Evolutionary conservation across 2,113 vertebrate genomes (phyloP).

Genomic region (Archocentrus centrarchus): DNA sequence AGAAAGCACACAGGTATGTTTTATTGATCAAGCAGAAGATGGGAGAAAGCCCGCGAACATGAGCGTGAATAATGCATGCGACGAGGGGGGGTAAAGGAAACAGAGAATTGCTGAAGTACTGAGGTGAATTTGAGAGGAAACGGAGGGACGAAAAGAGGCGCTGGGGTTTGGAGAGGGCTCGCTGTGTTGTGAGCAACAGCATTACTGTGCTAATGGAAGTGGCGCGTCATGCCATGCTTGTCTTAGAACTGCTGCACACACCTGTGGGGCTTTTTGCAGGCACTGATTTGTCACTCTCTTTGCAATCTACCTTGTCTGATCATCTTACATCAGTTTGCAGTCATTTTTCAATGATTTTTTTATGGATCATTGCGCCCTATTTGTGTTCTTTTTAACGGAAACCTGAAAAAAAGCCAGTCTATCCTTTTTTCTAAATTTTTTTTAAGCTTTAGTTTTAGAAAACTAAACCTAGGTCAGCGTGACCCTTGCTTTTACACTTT

Average conservation of each 20-base stretch:
- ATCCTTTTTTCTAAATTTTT: too few species aligned
- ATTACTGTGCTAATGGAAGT: conserved; percentile 11
- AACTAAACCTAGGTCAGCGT: neutral
- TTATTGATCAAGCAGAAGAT: conserved; percentile 78
- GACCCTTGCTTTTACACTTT: neutral
- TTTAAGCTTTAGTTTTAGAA: neutral
- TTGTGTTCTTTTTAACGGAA: too few species aligned
- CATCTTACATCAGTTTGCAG: too few species aligned
- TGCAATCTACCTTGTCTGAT: neutral
- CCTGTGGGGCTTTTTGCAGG: neutral
- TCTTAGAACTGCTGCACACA: conserved; percentile 4
- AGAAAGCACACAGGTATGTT: conserved; percentile 72
- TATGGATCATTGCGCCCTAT: too few species aligned
- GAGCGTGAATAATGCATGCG: conserved; percentile 75
- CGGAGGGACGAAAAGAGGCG: conserved; percentile 5
- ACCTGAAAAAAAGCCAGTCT: too few species aligned
- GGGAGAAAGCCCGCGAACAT: conserved; percentile 66
- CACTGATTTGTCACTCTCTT: conserved; percentile 3
- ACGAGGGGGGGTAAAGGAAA: conserved; percentile 18
- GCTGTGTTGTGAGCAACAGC: neutral
- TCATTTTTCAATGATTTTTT: too few species aligned
- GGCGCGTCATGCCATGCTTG: neutral
- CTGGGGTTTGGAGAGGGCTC: conserved; percentile 10
- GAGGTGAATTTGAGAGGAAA: conserved; percentile 42
- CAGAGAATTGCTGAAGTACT: conserved; percentile 38